Conservation (phyloP, 2,113 vertebrate genomes). For the Antechinus flavipes region DNA sequence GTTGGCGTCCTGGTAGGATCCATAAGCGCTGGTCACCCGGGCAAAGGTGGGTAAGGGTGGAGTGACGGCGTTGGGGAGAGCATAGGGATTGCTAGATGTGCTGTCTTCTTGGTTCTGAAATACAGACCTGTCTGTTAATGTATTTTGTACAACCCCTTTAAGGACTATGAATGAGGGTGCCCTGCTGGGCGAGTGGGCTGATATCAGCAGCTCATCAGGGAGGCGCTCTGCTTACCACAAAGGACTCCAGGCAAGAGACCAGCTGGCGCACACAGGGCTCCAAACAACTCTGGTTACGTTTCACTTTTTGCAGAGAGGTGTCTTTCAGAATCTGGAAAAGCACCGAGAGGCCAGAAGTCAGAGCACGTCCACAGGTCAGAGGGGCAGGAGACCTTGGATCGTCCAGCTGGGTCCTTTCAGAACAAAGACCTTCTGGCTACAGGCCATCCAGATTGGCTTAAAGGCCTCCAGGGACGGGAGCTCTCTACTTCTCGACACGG, state of each 20-base stretch:
- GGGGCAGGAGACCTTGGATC: no score
- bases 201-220: conserved; percentile 20
- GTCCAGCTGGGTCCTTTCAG: background rate
- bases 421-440: background rate
- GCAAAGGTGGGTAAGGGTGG: conserved; percentile 93
- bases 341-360: background rate
- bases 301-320: conserved; percentile 98
- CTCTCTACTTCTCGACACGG: background rate
- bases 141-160: background rate
- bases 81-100: conserved; percentile 89
- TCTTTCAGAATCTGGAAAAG: conserved; percentile 94
- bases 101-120: conserved; percentile 94
- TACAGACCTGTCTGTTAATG: conserved; percentile 57
- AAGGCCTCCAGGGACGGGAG: no score
- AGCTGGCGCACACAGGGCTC: conserved; percentile 98
- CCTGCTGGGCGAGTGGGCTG: conserved; percentile 45
- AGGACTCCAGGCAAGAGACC: conserved; percentile 96
- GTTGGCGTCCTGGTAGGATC: conserved; percentile 99
- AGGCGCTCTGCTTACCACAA: conserved; percentile 89
- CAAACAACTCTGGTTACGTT: conserved; percentile 98
- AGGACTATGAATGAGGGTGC: background rate
- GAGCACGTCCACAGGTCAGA: background rate
- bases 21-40: conserved; percentile 95
- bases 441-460: no score
- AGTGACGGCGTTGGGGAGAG: conserved; percentile 91